These are phyloP conservation scores for Ceratina australensis DNA, from an alignment of 1,140 invertebrate genomes.

Conservation along the genomic window DNA sequence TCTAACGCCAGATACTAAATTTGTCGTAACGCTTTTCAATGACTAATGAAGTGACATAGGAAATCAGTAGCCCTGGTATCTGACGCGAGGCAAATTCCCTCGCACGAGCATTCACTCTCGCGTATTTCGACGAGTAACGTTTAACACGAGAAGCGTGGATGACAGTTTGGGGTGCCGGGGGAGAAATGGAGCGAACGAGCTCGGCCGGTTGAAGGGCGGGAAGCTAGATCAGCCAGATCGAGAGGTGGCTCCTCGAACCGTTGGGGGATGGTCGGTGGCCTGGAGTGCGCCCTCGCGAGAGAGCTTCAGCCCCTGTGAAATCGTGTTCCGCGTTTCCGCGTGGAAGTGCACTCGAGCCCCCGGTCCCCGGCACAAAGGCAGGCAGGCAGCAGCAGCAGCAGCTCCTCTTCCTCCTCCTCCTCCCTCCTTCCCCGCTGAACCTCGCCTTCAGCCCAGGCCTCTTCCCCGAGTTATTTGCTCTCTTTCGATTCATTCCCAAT, in stretches of 20 bases:
- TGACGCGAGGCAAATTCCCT: no score
- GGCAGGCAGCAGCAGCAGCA: no score
- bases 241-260: slow-evolving; percentile 50
- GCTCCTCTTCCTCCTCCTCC: no score
- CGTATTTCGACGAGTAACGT: slow-evolving; percentile 19
- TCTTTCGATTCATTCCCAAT: slow-evolving; percentile 71
- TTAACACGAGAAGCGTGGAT: slow-evolving; percentile 9
- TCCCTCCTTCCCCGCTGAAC: slow-evolving; percentile 6
- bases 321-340: slow-evolving; percentile 50
- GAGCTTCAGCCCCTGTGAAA: slow-evolving; percentile 43
- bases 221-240: slow-evolving; percentile 48
- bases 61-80: no score
- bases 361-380: slow-evolving; percentile 47
- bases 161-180: neutral
- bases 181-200: neutral
- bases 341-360: slow-evolving; percentile 51
- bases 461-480: slow-evolving; percentile 64
- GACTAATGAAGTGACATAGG: no score
- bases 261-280: neutral
- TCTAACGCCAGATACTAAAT: no score
- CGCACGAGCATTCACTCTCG: neutral
- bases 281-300: slow-evolving; percentile 51
- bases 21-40: no score
- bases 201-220: neutral
- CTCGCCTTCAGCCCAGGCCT: slow-evolving; percentile 4